phyloP scores from a whole-genome alignment of 35 echinoderm and acorn worm genomes.

The Lytechinus pictus region DNA sequence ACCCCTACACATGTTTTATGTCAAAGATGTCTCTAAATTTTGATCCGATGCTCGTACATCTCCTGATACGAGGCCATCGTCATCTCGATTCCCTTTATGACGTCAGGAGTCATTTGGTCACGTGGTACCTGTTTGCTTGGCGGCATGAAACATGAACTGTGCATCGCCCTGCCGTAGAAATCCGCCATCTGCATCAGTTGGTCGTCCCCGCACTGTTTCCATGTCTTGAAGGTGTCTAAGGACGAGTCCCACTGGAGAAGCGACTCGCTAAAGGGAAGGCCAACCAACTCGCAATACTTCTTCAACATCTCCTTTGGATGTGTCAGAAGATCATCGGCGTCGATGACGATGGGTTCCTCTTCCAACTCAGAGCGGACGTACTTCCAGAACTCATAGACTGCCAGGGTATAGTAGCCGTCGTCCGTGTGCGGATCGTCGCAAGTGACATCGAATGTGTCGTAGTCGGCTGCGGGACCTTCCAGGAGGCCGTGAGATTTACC shows the following conservation, averaged over 20 bases:
- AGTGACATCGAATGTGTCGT: not conserved
- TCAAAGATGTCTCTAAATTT: not conserved
- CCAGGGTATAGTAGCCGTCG: constrained; percentile 49
- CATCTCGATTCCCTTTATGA: constrained; percentile 58
- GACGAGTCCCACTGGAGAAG: constrained; percentile 57
- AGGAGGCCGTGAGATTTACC: not conserved
- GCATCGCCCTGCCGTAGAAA: constrained; percentile 52
- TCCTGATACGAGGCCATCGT: constrained; percentile 34
- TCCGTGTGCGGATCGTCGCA: not conserved
- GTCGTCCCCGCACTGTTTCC: constrained; percentile 43
- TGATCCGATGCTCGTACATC: constrained; percentile 50
- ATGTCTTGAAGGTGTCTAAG: not conserved
- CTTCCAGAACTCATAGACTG: constrained; percentile 39
- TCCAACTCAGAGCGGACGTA: constrained; percentile 51
- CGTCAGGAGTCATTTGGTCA: constrained; percentile 52
- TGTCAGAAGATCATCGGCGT: constrained; percentile 63
- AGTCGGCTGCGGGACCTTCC: not conserved
- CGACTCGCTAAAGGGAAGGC: constrained; percentile 54
- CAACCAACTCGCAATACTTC: constrained; percentile 55
- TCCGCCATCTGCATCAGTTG: not conserved
- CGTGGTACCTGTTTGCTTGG: constrained; percentile 21
- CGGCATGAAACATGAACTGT: constrained; percentile 54
- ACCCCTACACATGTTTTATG: too few species aligned
- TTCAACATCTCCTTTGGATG: constrained; percentile 45
- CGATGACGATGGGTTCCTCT: constrained; percentile 51